Conservation (phyloP, 2,888 invertebrate genomes). For the Tethea ocularis region DNA sequence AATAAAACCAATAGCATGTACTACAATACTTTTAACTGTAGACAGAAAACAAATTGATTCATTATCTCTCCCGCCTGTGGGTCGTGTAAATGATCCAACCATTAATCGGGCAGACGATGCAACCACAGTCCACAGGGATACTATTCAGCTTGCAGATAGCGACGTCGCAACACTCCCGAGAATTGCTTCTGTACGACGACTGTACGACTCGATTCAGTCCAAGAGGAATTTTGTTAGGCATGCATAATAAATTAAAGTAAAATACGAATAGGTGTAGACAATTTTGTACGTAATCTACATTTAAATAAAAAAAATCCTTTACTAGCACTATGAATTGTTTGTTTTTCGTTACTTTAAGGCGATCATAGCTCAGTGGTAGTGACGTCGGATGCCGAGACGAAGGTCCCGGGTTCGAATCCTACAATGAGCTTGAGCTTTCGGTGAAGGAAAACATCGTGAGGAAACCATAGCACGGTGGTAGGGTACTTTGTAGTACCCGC, state of each 20-base stretch:
- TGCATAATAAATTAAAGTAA: not conserved
- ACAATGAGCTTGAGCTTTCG: too few relatives aligned
- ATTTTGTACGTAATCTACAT: too few relatives aligned
- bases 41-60: slow-evolving; percentile 5
- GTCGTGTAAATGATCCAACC: slow-evolving; percentile 3
- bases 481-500: too few relatives aligned
- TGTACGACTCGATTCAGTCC: not conserved
- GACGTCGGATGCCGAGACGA: too few relatives aligned
- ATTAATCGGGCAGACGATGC: slow-evolving; percentile 2
- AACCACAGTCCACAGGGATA: not conserved
- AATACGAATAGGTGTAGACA: too few relatives aligned
- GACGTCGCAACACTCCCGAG: not conserved
- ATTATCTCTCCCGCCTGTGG: not conserved
- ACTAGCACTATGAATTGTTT: too few relatives aligned
- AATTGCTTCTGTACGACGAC: not conserved
- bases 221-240: not conserved
- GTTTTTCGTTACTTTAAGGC: too few relatives aligned
- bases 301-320: too few relatives aligned
- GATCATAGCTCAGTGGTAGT: too few relatives aligned
- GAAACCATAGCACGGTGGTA: too few relatives aligned
- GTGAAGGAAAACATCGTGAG: too few relatives aligned
- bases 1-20: not conserved
- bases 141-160: not conserved
- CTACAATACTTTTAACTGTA: not conserved
- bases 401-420: too few relatives aligned